Base-by-base conservation (phyloP, 2,797 vertebrate species). In the Sylvilagus floridanus region DNA sequence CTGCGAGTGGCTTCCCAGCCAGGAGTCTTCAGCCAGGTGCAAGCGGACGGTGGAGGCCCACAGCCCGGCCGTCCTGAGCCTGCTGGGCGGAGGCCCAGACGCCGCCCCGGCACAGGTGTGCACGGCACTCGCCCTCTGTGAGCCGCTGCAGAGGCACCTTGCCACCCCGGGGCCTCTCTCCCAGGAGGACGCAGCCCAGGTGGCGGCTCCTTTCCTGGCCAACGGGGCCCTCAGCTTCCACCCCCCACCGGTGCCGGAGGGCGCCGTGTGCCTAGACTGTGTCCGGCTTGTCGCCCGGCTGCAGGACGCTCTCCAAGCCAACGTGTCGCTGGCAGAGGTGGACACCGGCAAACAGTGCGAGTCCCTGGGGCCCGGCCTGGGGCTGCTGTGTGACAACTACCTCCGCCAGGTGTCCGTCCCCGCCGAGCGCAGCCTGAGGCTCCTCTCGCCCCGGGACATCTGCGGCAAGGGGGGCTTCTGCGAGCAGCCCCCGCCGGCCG, bases 1-100 rank as follows among this genome's bases (percentile, higher is more conserved):
- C 16, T 96, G 95, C 5, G 84, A 76, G 54, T 93, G 93, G 96
- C 76, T 97, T 2, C 90, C 93, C n/a, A 60, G 50, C 76, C 57
- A 0, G 62, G 88, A 69, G 65, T 47, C 90, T 1, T 9, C 24
- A 0, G 63, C 28, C 26, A 2, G 9, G 0, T 96, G 95, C 93
- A 62, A 79, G 57, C 1, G 0, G 57, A 47, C 84, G 87, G 93
- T 52, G n/a, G 52, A 4, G 0, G 1, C 60, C 32, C 68, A 87
- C 7, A 1, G 50, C 22, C 0, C 28, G 0, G 60, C 21, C 28
- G 0, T 97, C 37, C 87, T 96, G 37, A 10, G 11, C 84, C 32
- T 96, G 87, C 86, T 97, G 1, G 0, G 1, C 0, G 13, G 57
- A 5, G 62, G 4, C 32, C n/a, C 22, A 0, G 71, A 5, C 12